Evolutionary conservation across 2,797 vertebrate genomes (phyloP).

Genomic region (Labeo calbasu): DNA sequence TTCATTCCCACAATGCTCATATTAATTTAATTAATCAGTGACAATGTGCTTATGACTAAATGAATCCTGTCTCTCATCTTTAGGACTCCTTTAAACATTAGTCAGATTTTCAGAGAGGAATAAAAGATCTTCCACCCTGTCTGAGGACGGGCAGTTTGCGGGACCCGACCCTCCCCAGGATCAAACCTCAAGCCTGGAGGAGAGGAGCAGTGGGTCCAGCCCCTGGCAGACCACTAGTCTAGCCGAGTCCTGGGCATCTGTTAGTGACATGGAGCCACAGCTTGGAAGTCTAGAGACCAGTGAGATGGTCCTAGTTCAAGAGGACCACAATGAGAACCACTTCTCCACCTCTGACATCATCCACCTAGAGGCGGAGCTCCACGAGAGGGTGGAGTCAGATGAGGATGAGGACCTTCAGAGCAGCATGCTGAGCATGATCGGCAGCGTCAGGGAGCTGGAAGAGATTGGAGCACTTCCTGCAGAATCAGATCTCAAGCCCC

Average conservation of each 20-base stretch:
- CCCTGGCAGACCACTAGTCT: constrained; percentile 85
- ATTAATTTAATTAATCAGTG: not conserved
- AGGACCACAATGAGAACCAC: constrained; percentile 87
- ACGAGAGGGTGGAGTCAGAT: constrained; percentile 72
- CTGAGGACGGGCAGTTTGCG: constrained; percentile 74
- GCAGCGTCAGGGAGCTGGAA: constrained; percentile 69
- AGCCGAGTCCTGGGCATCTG: constrained; percentile 92
- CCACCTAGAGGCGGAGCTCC: constrained; percentile 82
- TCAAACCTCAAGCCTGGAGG: constrained; percentile 63
- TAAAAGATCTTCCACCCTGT: constrained; percentile 76
- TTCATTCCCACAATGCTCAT: not conserved
- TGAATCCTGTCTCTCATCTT: constrained; percentile 2
- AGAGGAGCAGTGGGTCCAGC: constrained; percentile 68
- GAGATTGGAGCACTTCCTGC: constrained; percentile 49
- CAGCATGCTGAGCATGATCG: constrained; percentile 74
- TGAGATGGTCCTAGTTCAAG: constrained; percentile 72
- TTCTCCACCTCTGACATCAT: constrained; percentile 92
- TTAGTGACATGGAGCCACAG: constrained; percentile 85
- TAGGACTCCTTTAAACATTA: not conserved
- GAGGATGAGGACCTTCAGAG: constrained; percentile 76
- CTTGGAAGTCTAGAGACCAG: constrained; percentile 89
- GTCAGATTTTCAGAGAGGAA: not conserved
- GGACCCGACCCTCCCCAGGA: constrained; percentile 81
- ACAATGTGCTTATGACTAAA: not conserved
- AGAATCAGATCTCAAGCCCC: constrained; percentile 62